Percentiles rank a stretch among this genome's conserved stretches.
These are phyloP conservation scores for Creontiades dilutus DNA, from an alignment of 2,888 invertebrate genomes.

Conservation along the genomic window DNA sequence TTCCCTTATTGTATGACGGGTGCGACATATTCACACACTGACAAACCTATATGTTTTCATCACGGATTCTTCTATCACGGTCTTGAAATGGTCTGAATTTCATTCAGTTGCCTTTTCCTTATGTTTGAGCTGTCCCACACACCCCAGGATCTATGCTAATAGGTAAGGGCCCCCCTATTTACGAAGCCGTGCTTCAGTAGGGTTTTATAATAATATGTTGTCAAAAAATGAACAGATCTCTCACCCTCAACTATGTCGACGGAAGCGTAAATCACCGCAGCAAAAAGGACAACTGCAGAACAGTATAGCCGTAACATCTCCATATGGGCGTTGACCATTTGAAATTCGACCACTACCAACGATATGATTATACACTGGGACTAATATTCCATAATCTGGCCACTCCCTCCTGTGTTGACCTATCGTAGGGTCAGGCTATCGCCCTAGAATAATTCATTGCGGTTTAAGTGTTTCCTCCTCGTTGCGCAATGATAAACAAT, in stretches of 20 bases:
- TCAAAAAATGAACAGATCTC: constrained; percentile 40
- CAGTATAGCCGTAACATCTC: not conserved
- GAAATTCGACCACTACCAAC: not conserved
- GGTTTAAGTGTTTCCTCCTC: not conserved
- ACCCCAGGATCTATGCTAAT: no score
- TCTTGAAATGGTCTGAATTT: no score
- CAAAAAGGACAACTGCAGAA: constrained; percentile 49
- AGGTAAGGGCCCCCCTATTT: no score
- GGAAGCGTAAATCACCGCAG: constrained; percentile 33
- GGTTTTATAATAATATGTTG: no score
- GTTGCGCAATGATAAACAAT: not conserved
- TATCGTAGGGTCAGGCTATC: not conserved
- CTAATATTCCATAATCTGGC: not conserved
- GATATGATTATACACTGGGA: not conserved
- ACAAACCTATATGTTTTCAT: no score
- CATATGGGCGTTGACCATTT: constrained; percentile 53
- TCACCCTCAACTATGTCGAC: constrained; percentile 57
- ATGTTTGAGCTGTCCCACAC: no score
- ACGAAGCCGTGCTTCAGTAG: no score
- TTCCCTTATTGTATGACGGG: no score
- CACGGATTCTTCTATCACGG: no score
- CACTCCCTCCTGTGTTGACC: not conserved
- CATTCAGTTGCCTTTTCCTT: no score
- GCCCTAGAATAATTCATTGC: not conserved
- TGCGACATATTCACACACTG: no score